Base-by-base conservation (phyloP, 1,140 invertebrate species). In the Cecropterus lyciades region DNA sequence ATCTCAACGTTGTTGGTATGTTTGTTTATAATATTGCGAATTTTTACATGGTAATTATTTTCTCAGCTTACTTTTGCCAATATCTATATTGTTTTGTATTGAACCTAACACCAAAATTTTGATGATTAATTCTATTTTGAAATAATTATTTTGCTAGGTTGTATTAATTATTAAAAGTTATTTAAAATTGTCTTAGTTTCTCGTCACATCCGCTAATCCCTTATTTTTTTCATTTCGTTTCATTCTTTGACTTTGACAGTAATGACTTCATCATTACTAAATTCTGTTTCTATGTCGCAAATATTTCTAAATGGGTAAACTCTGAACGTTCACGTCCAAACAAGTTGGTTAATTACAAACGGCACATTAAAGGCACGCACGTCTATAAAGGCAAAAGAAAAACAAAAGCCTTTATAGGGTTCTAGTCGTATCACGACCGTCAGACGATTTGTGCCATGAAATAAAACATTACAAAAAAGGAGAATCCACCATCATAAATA, bases 1-100 rank as follows among this genome's bases (percentile, higher is more conserved):
- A 97, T 89, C 94, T 98, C 70, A 95, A 95, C 79, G 96, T 98
- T 60, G 96, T 97, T 73, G 96, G 97, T 97, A 91, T 96, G 96
- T 96, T 55, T 30, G 40, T 9, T 37, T 11, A 37, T 37, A 11
- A 11, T 37, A 0, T 33, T 52, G 27, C 14, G 3, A 30, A 30
- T 30, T 30, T 30, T 30, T 30, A 0, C 27, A 7, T 30, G 27
- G 20, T 6, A 30, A 7, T 3, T 5, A 30, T 30, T 30, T 30
- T 3, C 7, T 30, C 27, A 2, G 20, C 20, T 20, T 30, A 6
- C 7, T 30, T 30, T 30, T 30, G 7, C 27, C 27, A 30, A 7
- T 6, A 30, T 7, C 27, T 30, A 8, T 0, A 7, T 30, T 30
- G 7, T 30, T 30, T 30, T 5, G 7, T 6, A 30, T 8, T 20